Base-by-base conservation (phyloP, 2,797 vertebrate species). In the Karalla daura region DNA sequence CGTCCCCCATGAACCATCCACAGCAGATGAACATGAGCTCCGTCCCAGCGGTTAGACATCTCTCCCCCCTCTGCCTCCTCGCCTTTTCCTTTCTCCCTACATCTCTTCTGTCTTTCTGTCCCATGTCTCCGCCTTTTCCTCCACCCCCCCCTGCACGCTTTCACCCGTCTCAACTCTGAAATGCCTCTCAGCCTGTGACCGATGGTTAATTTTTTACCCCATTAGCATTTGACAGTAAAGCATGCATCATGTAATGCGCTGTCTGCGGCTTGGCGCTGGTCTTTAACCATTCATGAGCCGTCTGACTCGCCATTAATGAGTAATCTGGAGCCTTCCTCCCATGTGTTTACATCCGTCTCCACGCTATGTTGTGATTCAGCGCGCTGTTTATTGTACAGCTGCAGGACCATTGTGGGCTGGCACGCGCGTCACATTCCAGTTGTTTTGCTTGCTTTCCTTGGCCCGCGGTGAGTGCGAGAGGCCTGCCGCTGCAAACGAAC, bases 1-100 rank as follows among this genome's bases (percentile, higher is more conserved):
- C 96, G 23, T 98, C 98, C 70, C 96, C 96, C 1, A 97, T 98
- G 95, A 98, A 92, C 93, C 98, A 98, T 82, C 92, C 95, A 5
- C 96, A 95, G 62, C 97, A 96, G 72, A 96, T 99, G 91, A 98
- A 94, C 94, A 95, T 99, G 94, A 93, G 94, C 87, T 94, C 96
- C 0, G 95, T 96, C 74, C 94, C 96, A 37, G 86, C 94, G 90
- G 98, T 99, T 80, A 86, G 96, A 93, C 50, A 40, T 47, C 25
- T 24, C 30, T 59, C n/a, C n/a, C n/a, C n/a, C 33, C 33, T 55
- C 39, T 10, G 9, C 52, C 36, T 41, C 2, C 18, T 39, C 13
- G 0, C 23, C 3, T 1, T n/a, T 37, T 18, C 12, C 4, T 32
- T 35, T 15, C 4, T 51, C 2, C 21, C 20, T 39, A 15, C 15